Evolutionary conservation across 2,888 invertebrate genomes (phyloP).

Genomic region (Phytoseiulus persimilis): DNA sequence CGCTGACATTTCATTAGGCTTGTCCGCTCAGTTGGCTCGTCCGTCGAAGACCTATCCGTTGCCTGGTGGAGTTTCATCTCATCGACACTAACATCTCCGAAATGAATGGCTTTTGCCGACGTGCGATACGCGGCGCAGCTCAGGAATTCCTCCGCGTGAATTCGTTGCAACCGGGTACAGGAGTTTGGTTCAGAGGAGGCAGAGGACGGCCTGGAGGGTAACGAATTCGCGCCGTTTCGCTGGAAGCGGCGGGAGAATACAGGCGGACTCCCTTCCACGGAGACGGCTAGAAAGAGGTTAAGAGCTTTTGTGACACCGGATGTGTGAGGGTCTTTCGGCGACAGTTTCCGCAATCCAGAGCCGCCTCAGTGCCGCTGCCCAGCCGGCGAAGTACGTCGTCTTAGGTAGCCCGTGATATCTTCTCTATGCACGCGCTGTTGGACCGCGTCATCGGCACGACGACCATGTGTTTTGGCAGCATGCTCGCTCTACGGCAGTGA

Average conservation of each 20-base stretch:
- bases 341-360: not conserved
- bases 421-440: not conserved
- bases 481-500: too few relatives aligned
- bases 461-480: not conserved
- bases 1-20: not conserved
- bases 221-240: too few relatives aligned
- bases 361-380: not conserved
- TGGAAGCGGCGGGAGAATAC: too few relatives aligned
- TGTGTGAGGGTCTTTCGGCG: not conserved
- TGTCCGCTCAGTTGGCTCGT: not conserved
- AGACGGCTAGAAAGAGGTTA: not conserved
- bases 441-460: not conserved
- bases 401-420: not conserved
- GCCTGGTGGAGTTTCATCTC: not conserved
- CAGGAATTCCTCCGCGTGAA: too few relatives aligned
- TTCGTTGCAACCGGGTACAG: too few relatives aligned
- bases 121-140: too few relatives aligned
- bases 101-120: not conserved
- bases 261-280: not conserved
- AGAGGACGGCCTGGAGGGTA: too few relatives aligned
- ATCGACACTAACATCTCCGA: not conserved
- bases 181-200: too few relatives aligned
- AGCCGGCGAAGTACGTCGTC: not conserved
- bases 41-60: not conserved
- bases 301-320: not conserved